Evolutionary conservation across 2,888 invertebrate species (phyloP).

Genomic region (Lissocephala sabroskyi): DNA sequence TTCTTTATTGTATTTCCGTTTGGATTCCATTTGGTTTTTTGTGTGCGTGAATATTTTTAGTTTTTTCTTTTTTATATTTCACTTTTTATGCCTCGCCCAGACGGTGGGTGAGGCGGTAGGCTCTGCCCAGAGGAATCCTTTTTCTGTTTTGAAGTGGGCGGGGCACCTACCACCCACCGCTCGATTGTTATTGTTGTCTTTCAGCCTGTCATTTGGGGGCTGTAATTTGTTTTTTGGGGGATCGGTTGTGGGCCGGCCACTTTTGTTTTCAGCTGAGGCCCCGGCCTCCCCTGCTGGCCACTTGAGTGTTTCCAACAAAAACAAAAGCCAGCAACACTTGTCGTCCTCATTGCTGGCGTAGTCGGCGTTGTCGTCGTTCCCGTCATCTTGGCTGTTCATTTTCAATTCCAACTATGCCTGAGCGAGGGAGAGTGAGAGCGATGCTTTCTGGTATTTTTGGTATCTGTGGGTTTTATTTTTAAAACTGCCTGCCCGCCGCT

Average conservation of each 20-base stretch:
- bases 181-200: constrained; percentile 27
- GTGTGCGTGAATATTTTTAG: constrained; percentile 3
- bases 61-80: not conserved
- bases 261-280: constrained; percentile 53
- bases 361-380: too few species aligned
- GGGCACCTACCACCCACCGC: too few species aligned
- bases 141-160: too few species aligned
- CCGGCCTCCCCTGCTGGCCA: too few species aligned
- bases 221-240: constrained; percentile 39
- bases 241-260: too few species aligned
- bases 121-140: too few species aligned
- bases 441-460: constrained; percentile 45
- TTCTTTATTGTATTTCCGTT: constrained; percentile 11
- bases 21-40: constrained; percentile 1
- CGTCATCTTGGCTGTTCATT: too few species aligned
- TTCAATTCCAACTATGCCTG: too few species aligned
- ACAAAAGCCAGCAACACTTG: constrained; percentile 8
- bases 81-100: too few species aligned
- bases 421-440: too few species aligned
- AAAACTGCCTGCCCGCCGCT: constrained; percentile 19
- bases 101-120: too few species aligned
- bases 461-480: constrained; percentile 47
- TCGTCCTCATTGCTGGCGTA: too few species aligned
- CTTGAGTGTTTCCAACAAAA: constrained; percentile 40
- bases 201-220: constrained; percentile 55